Conservation (phyloP, 2,113 vertebrate species). For the Sarotherodon lohbergeri region DNA sequence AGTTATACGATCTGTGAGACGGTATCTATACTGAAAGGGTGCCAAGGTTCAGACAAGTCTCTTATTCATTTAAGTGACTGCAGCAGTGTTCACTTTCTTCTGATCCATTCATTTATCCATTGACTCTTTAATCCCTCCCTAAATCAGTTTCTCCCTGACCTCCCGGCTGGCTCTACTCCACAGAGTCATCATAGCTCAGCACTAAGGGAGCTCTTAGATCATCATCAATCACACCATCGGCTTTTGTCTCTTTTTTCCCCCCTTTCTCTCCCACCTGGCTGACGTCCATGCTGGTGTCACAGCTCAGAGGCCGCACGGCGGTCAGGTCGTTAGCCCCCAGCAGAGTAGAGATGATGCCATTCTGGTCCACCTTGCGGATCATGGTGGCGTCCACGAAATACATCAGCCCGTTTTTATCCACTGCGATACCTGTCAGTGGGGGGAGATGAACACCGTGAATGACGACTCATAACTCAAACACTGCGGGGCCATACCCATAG, state of each 20-base stretch:
- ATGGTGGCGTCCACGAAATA: constrained; percentile 99
- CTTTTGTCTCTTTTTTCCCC: not conserved
- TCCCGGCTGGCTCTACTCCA: constrained; percentile 86
- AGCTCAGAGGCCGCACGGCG: constrained; percentile 84
- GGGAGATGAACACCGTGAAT: constrained; percentile 20
- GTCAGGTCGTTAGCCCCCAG: constrained; percentile 97
- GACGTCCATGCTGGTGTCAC: constrained; percentile 93
- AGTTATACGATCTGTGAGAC: not conserved
- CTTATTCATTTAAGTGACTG: constrained; percentile 42
- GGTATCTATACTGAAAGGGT: not conserved
- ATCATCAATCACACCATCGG: constrained; percentile 43
- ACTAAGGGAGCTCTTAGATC: constrained; percentile 82
- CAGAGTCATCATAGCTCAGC: constrained; percentile 77
- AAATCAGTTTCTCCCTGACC: constrained; percentile 49
- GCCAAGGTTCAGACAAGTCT: constrained; percentile 28
- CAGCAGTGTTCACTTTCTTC: constrained; percentile 20
- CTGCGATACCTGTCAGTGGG: constrained; percentile 83
- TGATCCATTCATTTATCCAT: constrained; percentile 40
- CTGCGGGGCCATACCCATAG: not conserved
- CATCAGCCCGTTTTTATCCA: constrained; percentile 97
- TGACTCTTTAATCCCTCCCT: constrained; percentile 38
- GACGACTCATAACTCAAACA: constrained; percentile 36
- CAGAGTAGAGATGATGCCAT: constrained; percentile 96
- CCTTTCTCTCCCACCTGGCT: constrained; percentile 80
- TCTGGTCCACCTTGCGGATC: constrained; percentile 99